Base-by-base conservation (phyloP, 2,113 vertebrate genomes). In the Notarius quadriscutis region DNA sequence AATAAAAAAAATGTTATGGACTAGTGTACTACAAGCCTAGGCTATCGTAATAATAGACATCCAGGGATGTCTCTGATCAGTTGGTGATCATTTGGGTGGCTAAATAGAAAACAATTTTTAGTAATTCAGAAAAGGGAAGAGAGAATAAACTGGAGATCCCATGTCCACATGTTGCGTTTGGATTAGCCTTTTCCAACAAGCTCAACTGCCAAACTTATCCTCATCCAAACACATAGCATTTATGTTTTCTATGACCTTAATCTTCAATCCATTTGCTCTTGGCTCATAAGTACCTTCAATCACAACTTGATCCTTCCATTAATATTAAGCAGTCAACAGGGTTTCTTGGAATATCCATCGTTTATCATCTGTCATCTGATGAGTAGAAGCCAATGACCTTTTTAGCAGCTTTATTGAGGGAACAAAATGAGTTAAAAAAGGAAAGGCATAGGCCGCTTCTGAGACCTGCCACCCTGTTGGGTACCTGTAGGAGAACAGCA, bases 401-500 rank as follows among this genome's bases (percentile, higher is more conserved):
- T 82, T 85, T 53, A 83, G 48, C 67, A 69, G 83, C 65, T 83
- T 85, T 88, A 65, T 75, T 84, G 83, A 27, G 18, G 65, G 82
- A 82, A 84, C 62, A 22, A 67, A 77, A 34, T 7, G 18, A 60
- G 89, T 91, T 89, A 89, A 91, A 90, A 89, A 88, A 87, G 85
- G 89, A 87, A 81, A 48, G 65, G 72, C 57, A 69, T 78, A 75
- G 20, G 50, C 78, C 57, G 62, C 84, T 84, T 58, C 41, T 9
- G 63, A 85, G 80, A 63, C 60, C 27, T 82, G 87, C 63, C 63
- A 58, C 84, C 71, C 81, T 75, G 53, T 87, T 79, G 55, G 48
- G 83, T 89, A 91, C 91, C 86, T 84, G 82, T 80, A 82, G 84
- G 72, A 89, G 89, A 84, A 55, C 90, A 89, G 90, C 91, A 92